A percentile compares a stretch with the other conserved stretches of the same genome.
Conservation (phyloP, 2,888 invertebrate species). For the Athripsodes cinereus region DNA sequence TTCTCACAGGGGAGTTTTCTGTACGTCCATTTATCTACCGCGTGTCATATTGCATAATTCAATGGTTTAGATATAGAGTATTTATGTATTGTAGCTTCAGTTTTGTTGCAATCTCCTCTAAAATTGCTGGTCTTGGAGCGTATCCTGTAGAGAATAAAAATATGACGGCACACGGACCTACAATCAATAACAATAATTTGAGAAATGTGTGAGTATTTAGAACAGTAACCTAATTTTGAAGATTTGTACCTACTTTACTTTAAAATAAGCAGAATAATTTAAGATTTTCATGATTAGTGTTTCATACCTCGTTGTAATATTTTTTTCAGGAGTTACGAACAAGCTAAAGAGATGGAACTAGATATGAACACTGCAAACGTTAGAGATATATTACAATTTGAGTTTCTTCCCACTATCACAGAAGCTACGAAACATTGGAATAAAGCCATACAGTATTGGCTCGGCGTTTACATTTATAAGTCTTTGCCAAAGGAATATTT, state of each 20-base stretch:
- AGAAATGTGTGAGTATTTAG: conserved; percentile 51
- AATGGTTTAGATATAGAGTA: conserved; percentile 84
- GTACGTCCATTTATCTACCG: conserved; percentile 69
- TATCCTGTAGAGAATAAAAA: conserved; percentile 73
- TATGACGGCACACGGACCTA: conserved; percentile 79
- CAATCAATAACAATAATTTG: conserved; percentile 53
- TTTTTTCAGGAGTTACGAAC: conserved; percentile 9
- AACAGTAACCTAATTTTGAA: too few species aligned
- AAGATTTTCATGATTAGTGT: too few species aligned
- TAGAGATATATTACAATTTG: conserved; percentile 6
- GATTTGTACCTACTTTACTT: too few species aligned
- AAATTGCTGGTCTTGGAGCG: conserved; percentile 86
- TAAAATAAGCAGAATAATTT: too few species aligned
- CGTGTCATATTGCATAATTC: conserved; percentile 77
- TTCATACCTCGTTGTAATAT: too few species aligned
- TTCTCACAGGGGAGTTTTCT: conserved; percentile 69
- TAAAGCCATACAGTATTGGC: conserved; percentile 14
- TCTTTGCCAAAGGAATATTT: conserved; percentile 4
- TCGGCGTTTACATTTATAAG: conserved; percentile 10
- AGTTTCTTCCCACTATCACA: not conserved
- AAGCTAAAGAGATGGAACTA: conserved; percentile 6
- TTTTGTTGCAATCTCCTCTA: conserved; percentile 86
- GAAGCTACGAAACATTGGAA: conserved; percentile 9
- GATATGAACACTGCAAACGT: conserved; percentile 11
- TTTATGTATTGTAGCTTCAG: conserved; percentile 88